Evolutionary conservation across 1,140 invertebrate genomes (phyloP).

Genomic region (Hetaerina americana): DNA sequence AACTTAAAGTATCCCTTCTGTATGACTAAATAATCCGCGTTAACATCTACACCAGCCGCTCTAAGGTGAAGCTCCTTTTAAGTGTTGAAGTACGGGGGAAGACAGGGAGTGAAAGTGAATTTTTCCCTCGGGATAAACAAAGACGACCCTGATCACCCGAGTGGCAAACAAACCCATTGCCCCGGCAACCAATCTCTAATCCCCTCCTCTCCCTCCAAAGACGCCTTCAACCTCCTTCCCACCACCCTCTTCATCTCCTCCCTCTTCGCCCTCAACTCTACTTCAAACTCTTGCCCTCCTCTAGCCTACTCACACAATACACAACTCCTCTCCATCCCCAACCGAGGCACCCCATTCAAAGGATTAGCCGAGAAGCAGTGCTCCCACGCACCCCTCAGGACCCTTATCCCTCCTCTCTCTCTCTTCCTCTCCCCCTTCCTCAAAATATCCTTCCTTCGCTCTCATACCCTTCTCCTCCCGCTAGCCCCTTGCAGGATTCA

Average conservation of each 20-base stretch:
- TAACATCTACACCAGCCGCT: too few species aligned
- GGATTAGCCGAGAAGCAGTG: background rate
- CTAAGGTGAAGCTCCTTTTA: too few species aligned
- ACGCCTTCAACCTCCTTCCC: background rate
- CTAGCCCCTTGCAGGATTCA: too few species aligned
- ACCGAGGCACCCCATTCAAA: background rate
- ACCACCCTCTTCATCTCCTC: background rate
- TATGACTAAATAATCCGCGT: too few species aligned
- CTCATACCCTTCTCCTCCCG: too few species aligned
- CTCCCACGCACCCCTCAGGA: background rate
- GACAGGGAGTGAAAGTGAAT: too few species aligned
- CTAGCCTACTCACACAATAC: too few species aligned
- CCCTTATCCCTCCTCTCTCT: background rate
- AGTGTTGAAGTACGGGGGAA: too few species aligned
- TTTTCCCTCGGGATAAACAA: background rate
- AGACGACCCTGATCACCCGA: background rate
- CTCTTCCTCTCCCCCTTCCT: background rate
- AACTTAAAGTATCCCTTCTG: too few species aligned
- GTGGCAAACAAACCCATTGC: background rate
- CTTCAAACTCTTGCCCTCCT: background rate
- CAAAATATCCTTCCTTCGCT: background rate
- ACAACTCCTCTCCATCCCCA: background rate
- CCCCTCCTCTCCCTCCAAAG: background rate
- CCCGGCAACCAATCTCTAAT: background rate
- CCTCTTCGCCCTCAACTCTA: background rate